Evolutionary conservation across 2,797 vertebrate species (phyloP), one percentile per base, ranked within the genome.

Genomic region (Thunnus albacares): DNA sequence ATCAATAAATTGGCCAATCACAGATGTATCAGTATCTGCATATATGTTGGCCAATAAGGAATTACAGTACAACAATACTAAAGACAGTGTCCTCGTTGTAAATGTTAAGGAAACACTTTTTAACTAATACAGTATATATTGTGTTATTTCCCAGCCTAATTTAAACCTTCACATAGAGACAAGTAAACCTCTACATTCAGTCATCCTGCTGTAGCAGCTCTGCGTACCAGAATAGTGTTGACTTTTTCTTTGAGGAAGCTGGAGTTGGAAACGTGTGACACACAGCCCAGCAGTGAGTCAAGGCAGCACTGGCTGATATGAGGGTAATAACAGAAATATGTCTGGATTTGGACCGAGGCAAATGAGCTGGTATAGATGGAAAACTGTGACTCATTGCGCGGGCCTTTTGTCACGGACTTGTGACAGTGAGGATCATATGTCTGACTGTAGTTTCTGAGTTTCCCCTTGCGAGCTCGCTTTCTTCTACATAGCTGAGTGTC

Each of bases 301-400:
- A 76, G 41, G 41, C 58, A 59, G 14, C 57, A 0, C 41, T 35
- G 22, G 73, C 72, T 84, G 75, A 82, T 84, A 67, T 62, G 64
- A 85, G 53, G 59, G 71, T 80, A 80, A 84, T 76, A 79, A 51
- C 77, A 83, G 70, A 91, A 87, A 68, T 77, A 75, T 79, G 89
- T 84, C 75, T 86, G 47, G 3, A 35, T 68, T 64, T 51, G 47
- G 75, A 71, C 73, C 15, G 52, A 73, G 51, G 47, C 20, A 55
- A 88, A 79, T 69, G 56, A 84, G 77, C 89, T 79, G 87, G 45
- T 51, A 79, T 6, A 70, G 60, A 71, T 0, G 71, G 71, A 81
- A 74, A 80, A 88, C 52, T 14, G 43, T 86, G 84, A 87, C 30
- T 88, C 79, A 88, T 1, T 24, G 70, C 22, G 3, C 28, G 24